A percentile compares a stretch with the other conserved stretches of the same genome.
Evolutionary conservation across 1,140 invertebrate genomes (phyloP).

Genomic region (Nasonia vitripennis): DNA sequence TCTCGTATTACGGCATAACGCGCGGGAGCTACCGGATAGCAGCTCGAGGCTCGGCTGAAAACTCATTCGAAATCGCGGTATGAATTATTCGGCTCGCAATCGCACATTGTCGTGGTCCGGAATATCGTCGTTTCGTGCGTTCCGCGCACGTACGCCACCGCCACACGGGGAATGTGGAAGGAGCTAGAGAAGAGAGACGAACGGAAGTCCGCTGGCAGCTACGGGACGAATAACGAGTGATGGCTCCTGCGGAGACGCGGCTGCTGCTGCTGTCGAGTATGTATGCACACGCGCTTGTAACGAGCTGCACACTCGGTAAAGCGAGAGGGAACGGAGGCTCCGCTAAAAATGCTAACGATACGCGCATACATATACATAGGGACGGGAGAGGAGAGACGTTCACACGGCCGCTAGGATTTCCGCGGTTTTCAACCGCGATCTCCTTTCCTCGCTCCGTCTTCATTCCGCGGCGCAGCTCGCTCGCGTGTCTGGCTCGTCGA

Average conservation of each 20-base stretch:
- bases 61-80: background rate
- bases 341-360: constrained; percentile 14
- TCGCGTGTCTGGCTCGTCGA: background rate
- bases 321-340: background rate
- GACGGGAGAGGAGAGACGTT: background rate
- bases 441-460: background rate
- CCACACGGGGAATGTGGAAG: background rate
- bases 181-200: constrained; percentile 3
- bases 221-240: constrained; percentile 35
- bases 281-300: background rate
- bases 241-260: background rate
- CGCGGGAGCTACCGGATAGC: background rate
- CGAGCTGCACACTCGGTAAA: background rate
- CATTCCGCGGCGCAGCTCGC: background rate
- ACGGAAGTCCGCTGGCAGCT: constrained; percentile 8
- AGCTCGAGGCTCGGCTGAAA: background rate
- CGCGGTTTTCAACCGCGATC: background rate
- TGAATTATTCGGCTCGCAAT: constrained; percentile 15
- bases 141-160: background rate
- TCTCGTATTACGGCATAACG: background rate
- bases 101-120: background rate
- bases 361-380: background rate
- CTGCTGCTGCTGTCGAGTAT: background rate
- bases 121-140: constrained; percentile 5
- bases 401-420: background rate